Evolutionary conservation across 2,797 vertebrate genomes (phyloP), one percentile per base, ranked within the genome.

Genomic region (Sparidentex hasta): DNA sequence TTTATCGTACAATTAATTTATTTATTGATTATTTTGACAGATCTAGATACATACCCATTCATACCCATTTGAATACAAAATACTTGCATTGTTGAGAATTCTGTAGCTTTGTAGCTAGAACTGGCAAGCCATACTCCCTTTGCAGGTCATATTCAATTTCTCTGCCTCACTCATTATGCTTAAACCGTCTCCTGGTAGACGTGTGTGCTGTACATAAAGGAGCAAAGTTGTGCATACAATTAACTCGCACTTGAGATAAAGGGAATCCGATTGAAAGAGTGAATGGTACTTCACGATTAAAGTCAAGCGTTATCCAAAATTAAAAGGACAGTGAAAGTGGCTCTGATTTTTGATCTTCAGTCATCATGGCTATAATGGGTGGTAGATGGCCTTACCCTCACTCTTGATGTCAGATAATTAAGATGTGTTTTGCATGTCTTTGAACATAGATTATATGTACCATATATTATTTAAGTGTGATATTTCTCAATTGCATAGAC

Each of bases 161-260:
- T 81, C 23, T 66, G 11, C 52, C 11, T 80, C 44, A 21, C 54
- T 76, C 25, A 9, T 52, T 55, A 71, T 67, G 71, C 33, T 79
- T 17, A 75, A 72, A 33, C 54, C 67, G 54, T 64, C 54, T 71
- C 33, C 17, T 71, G 25, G 55, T 12, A 50, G 67, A 47, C 11
- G 21, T 48, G 25, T 61, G 48, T 27, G 41, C 29, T 74, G 20
- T 52, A 51, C 17, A 65, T 83, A 61, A 83, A 70, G 81, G 33
- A 16, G 21, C 43, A 63, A 65, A 47, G 55, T 38, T 48, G 18
- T 57, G 38, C 46, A 50, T 52, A 38, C 33, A 48, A 33, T 5
- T 66, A 47, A 55, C 2, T 11, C 17, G 57, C 13, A 18, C 21
- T 68, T 51, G 29, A 72, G 33, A 50, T 73, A 6, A 27, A 27